Evolutionary conservation across 2,113 vertebrate species (phyloP).

Genomic region (Lutjanus erythropterus): DNA sequence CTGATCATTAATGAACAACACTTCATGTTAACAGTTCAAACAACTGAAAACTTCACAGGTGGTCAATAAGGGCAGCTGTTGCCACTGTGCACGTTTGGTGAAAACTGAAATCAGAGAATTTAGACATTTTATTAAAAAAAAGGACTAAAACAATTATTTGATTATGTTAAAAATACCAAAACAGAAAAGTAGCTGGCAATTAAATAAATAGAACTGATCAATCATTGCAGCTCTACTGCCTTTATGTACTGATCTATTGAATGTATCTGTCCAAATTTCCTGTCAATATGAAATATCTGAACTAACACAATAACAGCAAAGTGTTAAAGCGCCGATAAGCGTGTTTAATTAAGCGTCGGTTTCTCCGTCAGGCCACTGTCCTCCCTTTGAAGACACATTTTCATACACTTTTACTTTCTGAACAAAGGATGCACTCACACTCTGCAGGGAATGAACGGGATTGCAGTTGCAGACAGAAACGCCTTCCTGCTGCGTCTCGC

Average conservation of each 20-base stretch:
- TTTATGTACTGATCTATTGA: neutral
- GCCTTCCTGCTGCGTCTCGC: conserved; percentile 18
- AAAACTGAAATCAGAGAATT: too few species aligned
- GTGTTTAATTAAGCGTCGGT: neutral
- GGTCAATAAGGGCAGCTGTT: too few species aligned
- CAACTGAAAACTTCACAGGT: too few species aligned
- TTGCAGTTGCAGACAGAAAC: neutral
- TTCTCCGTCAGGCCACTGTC: neutral
- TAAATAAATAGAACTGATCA: too few species aligned
- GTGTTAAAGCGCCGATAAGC: neutral
- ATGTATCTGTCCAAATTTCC: neutral
- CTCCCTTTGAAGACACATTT: neutral
- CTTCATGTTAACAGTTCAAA: too few species aligned
- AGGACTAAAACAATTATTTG: too few species aligned
- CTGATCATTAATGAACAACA: neutral
- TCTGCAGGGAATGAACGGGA: conserved; percentile 6
- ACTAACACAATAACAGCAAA: neutral
- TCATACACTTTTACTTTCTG: neutral
- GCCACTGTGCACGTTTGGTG: too few species aligned
- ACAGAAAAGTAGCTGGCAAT: too few species aligned
- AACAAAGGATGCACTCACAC: neutral
- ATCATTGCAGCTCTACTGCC: too few species aligned
- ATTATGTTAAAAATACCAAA: too few species aligned
- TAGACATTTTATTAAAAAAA: too few species aligned
- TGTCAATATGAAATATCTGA: conserved; percentile 1